Evolutionary conservation across 2,888 invertebrate genomes (phyloP), one percentile per base, ranked within the genome.

Genomic region (Galerucella pusilla): DNA sequence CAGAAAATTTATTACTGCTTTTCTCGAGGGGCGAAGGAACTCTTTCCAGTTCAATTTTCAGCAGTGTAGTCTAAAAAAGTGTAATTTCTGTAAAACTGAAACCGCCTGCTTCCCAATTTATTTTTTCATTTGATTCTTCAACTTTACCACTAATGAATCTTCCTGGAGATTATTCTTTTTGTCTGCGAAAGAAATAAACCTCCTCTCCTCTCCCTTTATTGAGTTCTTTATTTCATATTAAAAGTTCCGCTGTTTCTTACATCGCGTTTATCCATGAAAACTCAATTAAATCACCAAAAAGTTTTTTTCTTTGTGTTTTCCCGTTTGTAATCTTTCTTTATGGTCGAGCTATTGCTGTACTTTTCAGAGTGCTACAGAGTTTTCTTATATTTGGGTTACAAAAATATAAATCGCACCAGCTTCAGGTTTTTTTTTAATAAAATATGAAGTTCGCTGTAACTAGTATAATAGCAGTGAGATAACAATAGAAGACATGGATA

Each of bases 171-270:
- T 25, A 68, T 67, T 67, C 52, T 25, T 67, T 20, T 42, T 45
- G 28, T n/a, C 28, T n/a, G 25, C 28, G 12, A n/a, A 42, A n/a
- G 0, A 35, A 4, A 25, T 42, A 14, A 35, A 14, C 57, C 11
- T 12, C 20, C n/a, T 60, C 60, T 2, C 60, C 28, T 28, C 16
- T 28, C 25, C 14, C 60, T 9, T 60, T 25, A 60, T 60, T 28
- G 60, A 60, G 60, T 60, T 35, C 54, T 68, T 68, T 57, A 68
- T 68, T 68, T 35, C 54, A 67, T 67, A 68, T 68, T 68, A 68
- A 68, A 68, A 68, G 57, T 68, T 68, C 42, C 57, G 54, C 54
- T 68, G 54, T 68, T 68, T 68, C 68, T 28, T 68, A 57, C 42
- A 57, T 57, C 35, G 66, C 66, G 66, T 66, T 68, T 57, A 52